Evolutionary conservation across 2,113 vertebrate genomes (phyloP), one percentile per base, ranked within the genome.

Genomic region (Nansenia antarctica): DNA sequence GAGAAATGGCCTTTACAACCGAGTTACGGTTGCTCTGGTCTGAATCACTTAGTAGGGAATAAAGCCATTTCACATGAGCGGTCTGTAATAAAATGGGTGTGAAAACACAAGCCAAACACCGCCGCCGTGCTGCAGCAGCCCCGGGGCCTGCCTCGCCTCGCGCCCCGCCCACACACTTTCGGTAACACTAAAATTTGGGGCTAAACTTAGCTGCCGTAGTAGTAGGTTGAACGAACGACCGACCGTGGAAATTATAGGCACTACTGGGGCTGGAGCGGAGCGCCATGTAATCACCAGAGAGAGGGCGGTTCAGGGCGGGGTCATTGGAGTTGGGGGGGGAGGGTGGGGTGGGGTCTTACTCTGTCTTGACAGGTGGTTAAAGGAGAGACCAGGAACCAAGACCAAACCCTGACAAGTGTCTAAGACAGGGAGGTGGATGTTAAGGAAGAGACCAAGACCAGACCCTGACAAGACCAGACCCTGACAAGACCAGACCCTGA

Each of bases 141-240:
- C 82, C 35, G 39, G 82, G 76, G 81, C 85, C 82, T 86, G 82
- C 85, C 77, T 66, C 86, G 82, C 85, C 77, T 66, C 86, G 88
- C 82, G 90, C 91, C 89, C 90, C 91, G 90, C 92, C 91, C 92
- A 92, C 91, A 91, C 89, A 88, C 77, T 92, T 91, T 91, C 87
- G 86, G 90, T 87, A 92, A 93, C 88, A 85, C 80, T 86, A 90
- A 88, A 93, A 30, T 92, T 92, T 91, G 85, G 76, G 82, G 82
- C 90, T 90, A 92, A 93, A 92, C 88, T 88, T 92, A 92, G 89
- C 87, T 76, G 77, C 76, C 84, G 87, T 91, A 90, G 87, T 89
- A 92, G 88, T 87, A 87, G 84, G 85, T 85, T 91, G 78, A 82
- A n/a, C n/a, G n/a, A n/a, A n/a, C n/a, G n/a, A n/a, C n/a, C 85